Evolutionary conservation across 2,888 invertebrate genomes (phyloP).

Genomic region (Sinopyrophorus schimmeli): DNA sequence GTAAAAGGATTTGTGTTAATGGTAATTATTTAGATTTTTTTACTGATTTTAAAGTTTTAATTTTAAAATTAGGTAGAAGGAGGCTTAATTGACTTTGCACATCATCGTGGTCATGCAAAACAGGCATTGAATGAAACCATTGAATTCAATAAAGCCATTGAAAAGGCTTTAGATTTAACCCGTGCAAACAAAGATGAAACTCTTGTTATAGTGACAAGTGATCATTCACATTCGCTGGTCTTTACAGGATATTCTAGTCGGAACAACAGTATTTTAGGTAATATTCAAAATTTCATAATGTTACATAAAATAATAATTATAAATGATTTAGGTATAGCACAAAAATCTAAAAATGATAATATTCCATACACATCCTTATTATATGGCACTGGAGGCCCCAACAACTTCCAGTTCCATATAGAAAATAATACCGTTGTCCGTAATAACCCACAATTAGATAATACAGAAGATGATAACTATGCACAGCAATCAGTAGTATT

Average conservation of each 20-base stretch:
- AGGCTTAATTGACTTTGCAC: constrained; percentile 83
- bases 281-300: constrained; percentile 10
- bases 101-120: constrained; percentile 79
- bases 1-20: constrained; percentile 73
- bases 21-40: constrained; percentile 55
- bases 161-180: constrained; percentile 64
- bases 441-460: constrained; percentile 62
- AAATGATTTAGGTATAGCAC: constrained; percentile 60
- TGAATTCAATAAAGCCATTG: constrained; percentile 77
- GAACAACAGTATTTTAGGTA: constrained; percentile 72
- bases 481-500: constrained; percentile 73
- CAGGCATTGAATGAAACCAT: constrained; percentile 79
- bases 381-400: constrained; percentile 76
- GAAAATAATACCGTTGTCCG: constrained; percentile 55
- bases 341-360: constrained; percentile 63
- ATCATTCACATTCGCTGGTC: constrained; percentile 78
- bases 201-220: constrained; percentile 81
- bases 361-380: constrained; percentile 76
- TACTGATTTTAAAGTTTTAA: not conserved
- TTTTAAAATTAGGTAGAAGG: constrained; percentile 70
- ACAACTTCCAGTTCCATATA: constrained; percentile 63
- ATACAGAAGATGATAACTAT: constrained; percentile 69
- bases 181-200: constrained; percentile 63
- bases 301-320: not conserved
- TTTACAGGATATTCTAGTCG: constrained; percentile 78